Percentiles rank a stretch among this genome's conserved stretches.
phyloP scores from a whole-genome alignment of 2,797 vertebrate species.

The Tokudaia muenninki region DNA sequence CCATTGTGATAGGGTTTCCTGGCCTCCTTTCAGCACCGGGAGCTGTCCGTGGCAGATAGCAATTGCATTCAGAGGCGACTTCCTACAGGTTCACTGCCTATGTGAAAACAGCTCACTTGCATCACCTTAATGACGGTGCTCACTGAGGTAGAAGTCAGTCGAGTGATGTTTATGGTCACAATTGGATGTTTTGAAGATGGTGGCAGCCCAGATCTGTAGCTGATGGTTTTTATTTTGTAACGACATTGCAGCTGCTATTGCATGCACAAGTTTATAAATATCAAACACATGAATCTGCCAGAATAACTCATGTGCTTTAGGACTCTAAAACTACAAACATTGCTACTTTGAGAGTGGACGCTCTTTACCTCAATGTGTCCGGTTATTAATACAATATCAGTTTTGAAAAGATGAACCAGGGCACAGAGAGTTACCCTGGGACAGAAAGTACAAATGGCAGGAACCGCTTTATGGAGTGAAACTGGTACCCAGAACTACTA shows the following conservation, averaged over 20 bases:
- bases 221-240: slow-evolving; percentile 13
- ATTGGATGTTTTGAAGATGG: slow-evolving; percentile 71
- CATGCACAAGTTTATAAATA: slow-evolving; percentile 33
- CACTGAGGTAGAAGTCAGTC: slow-evolving; percentile 63
- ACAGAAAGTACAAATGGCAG: not conserved
- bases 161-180: slow-evolving; percentile 68
- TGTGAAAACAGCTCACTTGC: slow-evolving; percentile 78
- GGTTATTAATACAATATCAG: not conserved
- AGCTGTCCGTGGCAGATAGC: slow-evolving; percentile 89
- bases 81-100: slow-evolving; percentile 74
- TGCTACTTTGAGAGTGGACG: not conserved
- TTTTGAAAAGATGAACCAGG: slow-evolving; percentile 25
- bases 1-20: slow-evolving; percentile 74
- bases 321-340: not conserved
- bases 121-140: slow-evolving; percentile 74
- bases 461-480: not conserved
- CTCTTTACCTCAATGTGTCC: not conserved
- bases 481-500: not conserved
- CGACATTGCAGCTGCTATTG: not conserved
- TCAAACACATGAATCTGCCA: not conserved
- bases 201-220: slow-evolving; percentile 55
- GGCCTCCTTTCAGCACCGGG: slow-evolving; percentile 91
- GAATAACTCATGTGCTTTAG: not conserved
- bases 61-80: slow-evolving; percentile 72
- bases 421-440: not conserved